A percentile compares a stretch with the other conserved stretches of the same genome.
These are phyloP conservation scores for Albula glossodonta DNA, from an alignment of 2,113 vertebrate species.

Conservation along the genomic window DNA sequence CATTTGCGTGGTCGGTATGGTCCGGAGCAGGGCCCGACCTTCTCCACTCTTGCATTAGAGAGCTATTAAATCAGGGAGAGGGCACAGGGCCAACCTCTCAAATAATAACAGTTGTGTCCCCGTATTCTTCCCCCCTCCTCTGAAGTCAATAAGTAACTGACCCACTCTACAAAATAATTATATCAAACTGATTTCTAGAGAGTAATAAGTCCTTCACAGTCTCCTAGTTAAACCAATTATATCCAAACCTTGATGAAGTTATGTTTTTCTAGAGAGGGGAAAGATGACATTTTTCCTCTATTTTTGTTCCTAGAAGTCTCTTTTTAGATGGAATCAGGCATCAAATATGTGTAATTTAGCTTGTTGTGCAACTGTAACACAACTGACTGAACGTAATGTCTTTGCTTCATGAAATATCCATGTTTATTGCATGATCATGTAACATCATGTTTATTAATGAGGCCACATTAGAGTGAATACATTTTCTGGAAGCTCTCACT, in stretches of 20 bases:
- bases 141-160: constrained; percentile 57
- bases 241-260: constrained; percentile 49
- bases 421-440: background rate
- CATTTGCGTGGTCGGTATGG: constrained; percentile 15
- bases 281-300: constrained; percentile 23
- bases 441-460: background rate
- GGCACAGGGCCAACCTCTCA: constrained; percentile 52
- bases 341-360: background rate
- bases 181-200: constrained; percentile 55
- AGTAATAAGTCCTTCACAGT: constrained; percentile 58
- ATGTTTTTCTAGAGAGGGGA: constrained; percentile 27
- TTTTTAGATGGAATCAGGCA: background rate
- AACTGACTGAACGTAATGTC: background rate
- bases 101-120: constrained; percentile 39
- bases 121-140: constrained; percentile 34
- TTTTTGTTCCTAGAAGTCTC: constrained; percentile 3
- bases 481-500: background rate
- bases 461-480: background rate
- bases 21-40: constrained; percentile 30
- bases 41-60: constrained; percentile 44
- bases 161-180: constrained; percentile 50
- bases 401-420: background rate
- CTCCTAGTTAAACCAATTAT: constrained; percentile 60
- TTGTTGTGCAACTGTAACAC: background rate
- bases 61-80: constrained; percentile 51